phyloP scores from a whole-genome alignment of 1,140 invertebrate species.

The Ceratosolen fusciceps region DNA sequence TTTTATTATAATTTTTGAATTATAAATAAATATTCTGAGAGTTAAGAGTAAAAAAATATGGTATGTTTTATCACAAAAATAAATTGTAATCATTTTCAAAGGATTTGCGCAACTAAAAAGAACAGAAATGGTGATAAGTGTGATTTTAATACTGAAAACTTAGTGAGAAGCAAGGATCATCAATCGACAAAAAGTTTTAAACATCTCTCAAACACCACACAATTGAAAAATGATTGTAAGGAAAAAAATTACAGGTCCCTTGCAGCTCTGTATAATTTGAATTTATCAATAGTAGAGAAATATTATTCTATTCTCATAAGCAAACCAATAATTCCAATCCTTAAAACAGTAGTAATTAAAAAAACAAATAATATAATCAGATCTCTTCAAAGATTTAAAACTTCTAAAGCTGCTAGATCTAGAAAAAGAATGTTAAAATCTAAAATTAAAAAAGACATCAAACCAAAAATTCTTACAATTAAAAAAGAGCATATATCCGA shows the following conservation, averaged over 20 bases:
- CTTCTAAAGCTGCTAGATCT: background rate
- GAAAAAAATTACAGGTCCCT: background rate
- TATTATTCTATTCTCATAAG: constrained; percentile 21
- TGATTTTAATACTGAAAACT: background rate
- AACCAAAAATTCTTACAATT: background rate
- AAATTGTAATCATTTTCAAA: background rate
- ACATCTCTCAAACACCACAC: background rate
- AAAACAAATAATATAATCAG: background rate
- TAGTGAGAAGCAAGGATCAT: background rate
- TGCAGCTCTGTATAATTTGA: constrained; percentile 3
- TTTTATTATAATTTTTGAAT: too few species aligned
- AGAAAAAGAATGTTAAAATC: constrained; percentile 1
- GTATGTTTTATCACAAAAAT: too few species aligned
- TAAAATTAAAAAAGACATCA: background rate
- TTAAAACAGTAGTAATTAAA: background rate
- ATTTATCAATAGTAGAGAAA: constrained; percentile 3
- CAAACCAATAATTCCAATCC: background rate
- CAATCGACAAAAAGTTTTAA: background rate
- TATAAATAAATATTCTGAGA: too few species aligned
- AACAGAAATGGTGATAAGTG: background rate
- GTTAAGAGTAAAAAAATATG: too few species aligned
- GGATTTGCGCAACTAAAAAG: background rate
- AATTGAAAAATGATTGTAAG: background rate
- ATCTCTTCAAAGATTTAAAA: background rate
- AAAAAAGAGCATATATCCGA: background rate